Evolutionary conservation across 1,140 invertebrate genomes (phyloP).

Genomic region (Lepidostoma basale): DNA sequence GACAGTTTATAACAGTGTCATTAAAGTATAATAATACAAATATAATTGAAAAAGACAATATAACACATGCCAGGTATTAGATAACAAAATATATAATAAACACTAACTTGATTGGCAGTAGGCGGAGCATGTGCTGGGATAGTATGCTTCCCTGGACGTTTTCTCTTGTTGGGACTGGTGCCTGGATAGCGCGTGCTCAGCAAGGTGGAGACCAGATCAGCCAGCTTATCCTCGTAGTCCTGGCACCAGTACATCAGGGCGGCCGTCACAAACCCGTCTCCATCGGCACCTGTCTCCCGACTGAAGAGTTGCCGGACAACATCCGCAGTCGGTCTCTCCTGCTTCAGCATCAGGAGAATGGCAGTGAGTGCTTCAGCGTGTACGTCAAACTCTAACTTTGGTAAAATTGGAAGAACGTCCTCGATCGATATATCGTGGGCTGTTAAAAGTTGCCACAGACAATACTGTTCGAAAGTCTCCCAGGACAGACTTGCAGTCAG

Average conservation of each 20-base stretch:
- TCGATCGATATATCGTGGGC: constrained; percentile 92
- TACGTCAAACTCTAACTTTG: constrained; percentile 84
- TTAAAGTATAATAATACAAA: not conserved
- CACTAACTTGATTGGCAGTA: constrained; percentile 63
- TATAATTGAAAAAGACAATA: too few species aligned
- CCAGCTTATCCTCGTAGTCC: constrained; percentile 87
- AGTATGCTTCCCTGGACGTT: constrained; percentile 74
- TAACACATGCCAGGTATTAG: too few species aligned
- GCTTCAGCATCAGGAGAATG: constrained; percentile 87
- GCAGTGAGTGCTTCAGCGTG: constrained; percentile 93
- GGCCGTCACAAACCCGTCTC: constrained; percentile 85
- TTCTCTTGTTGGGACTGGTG: constrained; percentile 88
- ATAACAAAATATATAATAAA: not conserved
- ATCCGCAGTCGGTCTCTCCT: constrained; percentile 88
- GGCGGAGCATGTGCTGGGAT: constrained; percentile 65
- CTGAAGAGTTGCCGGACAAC: constrained; percentile 83
- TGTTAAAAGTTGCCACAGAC: constrained; percentile 92
- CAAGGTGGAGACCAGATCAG: constrained; percentile 79
- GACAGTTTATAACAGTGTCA: too few species aligned
- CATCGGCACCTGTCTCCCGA: constrained; percentile 75
- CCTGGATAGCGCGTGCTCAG: constrained; percentile 80
- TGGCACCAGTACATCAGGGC: constrained; percentile 92
- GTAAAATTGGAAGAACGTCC: constrained; percentile 86
- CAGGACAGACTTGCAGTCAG: constrained; percentile 85
- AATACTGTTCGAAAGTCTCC: constrained; percentile 97